Evolutionary conservation across 2,888 invertebrate genomes (phyloP).

Genomic region (Lasius platythorax): DNA sequence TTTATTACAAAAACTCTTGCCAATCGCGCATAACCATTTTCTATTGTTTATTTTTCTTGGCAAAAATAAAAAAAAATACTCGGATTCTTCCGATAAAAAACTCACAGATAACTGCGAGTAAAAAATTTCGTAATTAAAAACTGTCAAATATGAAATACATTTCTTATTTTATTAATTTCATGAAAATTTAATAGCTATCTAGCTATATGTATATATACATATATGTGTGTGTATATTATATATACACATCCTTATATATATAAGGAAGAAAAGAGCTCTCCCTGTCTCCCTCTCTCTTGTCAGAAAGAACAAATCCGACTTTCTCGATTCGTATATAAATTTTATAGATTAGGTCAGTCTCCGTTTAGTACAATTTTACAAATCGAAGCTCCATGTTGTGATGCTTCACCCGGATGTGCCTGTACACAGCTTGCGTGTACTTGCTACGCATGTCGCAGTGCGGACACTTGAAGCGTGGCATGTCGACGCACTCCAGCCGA

Average conservation of each 20-base stretch:
- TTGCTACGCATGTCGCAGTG: slow-evolving; percentile 80
- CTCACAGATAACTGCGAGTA: background rate
- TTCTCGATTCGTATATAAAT: slow-evolving; percentile 17
- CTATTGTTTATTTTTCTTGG: background rate
- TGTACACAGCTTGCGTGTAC: slow-evolving; percentile 78
- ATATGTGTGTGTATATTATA: too few relatives aligned
- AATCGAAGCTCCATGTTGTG: slow-evolving; percentile 75
- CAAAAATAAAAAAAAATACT: background rate
- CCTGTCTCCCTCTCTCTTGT: background rate
- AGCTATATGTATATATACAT: background rate
- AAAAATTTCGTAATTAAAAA: background rate
- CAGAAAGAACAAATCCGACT: background rate
- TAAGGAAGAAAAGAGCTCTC: background rate
- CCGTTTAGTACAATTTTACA: slow-evolving; percentile 76
- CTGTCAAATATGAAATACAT: background rate
- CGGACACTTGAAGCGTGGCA: slow-evolving; percentile 80
- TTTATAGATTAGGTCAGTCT: slow-evolving; percentile 17
- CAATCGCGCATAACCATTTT: background rate
- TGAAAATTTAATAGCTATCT: background rate
- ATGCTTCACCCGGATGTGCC: slow-evolving; percentile 78
- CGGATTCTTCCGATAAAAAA: background rate
- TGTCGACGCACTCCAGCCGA: slow-evolving; percentile 78
- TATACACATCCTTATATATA: background rate
- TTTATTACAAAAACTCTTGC: slow-evolving; percentile 42
- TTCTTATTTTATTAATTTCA: background rate